Evolutionary conservation across 1,140 invertebrate genomes (phyloP), one percentile per base, ranked within the genome.

Genomic region (Lepidurus arcticus): DNA sequence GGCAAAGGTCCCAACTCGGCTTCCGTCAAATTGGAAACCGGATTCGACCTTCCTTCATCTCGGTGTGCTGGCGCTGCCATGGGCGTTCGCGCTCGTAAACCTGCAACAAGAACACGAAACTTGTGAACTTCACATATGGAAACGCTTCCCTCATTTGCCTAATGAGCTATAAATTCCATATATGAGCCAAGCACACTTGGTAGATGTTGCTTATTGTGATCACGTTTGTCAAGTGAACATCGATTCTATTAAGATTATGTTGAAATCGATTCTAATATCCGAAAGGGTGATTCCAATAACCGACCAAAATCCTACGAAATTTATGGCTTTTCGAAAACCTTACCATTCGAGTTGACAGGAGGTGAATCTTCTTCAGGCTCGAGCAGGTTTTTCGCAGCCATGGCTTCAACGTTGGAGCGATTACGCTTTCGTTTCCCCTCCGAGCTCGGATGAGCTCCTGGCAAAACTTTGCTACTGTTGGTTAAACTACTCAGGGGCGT

Each of bases 1-100:
- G 97, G 97, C 77, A 99, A 85, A 7, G 96, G 94, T 44, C 97
- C 96, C 13, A 98, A 85, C 81, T 92, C 90, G 82, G 81, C 82
- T 24, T 81, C 76, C 24, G 82, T 73, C 7, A 81, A 76, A 21
- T 78, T 77, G 74, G 53, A 65, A 65, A 65, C 77, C 79, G 73
- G 80, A 76, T 47, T 65, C 16, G 53, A 77, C 43, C 74, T 79
- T 77, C 34, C 77, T 43, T 44, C 74, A 76, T 43, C 75, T 47
- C 34, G 45, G 10, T 53, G n/a, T 73, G 16, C n/a, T 47, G 42
- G 77, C 75, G 76, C 75, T 74, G 76, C 80, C 77, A 42, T 80
- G 78, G 26, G 73, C 73, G 78, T 81, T 78, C 75, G 74, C 24
- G 74, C 80, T 16, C 44, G 77, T 65, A 47, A 24, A 77, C 42